Evolutionary conservation across 2,888 invertebrate species (phyloP).

Genomic region (Stenodera caucasica): DNA sequence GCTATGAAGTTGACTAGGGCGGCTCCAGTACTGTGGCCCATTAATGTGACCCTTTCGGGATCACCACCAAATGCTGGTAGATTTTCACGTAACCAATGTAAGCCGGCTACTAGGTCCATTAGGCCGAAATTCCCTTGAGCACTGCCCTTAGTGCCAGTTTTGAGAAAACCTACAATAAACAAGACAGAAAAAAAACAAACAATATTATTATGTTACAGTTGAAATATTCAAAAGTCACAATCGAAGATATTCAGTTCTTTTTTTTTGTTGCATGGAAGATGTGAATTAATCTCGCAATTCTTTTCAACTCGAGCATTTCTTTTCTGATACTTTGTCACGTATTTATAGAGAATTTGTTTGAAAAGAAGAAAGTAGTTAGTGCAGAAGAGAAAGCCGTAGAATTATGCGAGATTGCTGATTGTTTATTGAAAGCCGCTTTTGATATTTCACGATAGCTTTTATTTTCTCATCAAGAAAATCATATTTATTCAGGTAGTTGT

Average conservation of each 20-base stretch:
- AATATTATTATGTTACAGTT: no score
- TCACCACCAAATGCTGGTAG: constrained; percentile 91
- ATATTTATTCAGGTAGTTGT: constrained; percentile 5
- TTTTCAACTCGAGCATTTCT: neutral
- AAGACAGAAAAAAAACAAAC: no score
- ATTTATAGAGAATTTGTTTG: neutral
- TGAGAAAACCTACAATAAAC: constrained; percentile 85
- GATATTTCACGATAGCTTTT: neutral
- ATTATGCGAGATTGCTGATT: no score
- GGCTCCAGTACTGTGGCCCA: constrained; percentile 96
- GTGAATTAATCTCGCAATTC: neutral
- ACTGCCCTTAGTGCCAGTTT: constrained; percentile 73
- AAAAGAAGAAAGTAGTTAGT: no score
- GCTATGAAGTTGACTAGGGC: constrained; percentile 92
- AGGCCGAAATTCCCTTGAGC: constrained; percentile 89
- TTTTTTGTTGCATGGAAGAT: no score
- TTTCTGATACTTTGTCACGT: neutral
- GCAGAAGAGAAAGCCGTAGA: no score
- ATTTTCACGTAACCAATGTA: constrained; percentile 94
- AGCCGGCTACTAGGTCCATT: constrained; percentile 89
- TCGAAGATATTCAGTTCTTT: no score
- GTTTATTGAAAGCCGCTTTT: neutral
- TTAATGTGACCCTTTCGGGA: constrained; percentile 80
- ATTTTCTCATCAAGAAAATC: neutral
- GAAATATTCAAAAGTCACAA: no score